These are phyloP conservation scores for Malacoctenus gilli DNA, from an alignment of 2,797 vertebrate species.

Conservation along the genomic window DNA sequence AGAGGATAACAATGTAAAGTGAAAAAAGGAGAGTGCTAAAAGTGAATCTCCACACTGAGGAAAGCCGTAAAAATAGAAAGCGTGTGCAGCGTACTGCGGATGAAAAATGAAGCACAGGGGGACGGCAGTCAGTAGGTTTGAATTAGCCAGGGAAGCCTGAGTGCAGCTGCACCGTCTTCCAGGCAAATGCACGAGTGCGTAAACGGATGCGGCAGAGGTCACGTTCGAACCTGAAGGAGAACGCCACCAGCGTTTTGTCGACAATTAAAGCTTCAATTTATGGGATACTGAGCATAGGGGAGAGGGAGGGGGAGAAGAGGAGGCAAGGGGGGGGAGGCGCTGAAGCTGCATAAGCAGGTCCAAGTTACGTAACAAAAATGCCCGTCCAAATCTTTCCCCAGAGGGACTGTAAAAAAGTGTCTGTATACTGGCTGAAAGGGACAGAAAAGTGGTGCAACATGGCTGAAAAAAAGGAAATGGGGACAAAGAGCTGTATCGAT, in stretches of 20 bases:
- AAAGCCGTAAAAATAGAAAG: slow-evolving; percentile 45
- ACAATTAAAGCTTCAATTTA: slow-evolving; percentile 37
- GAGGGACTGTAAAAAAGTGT: slow-evolving; percentile 45
- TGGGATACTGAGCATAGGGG: neutral
- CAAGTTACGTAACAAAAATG: slow-evolving; percentile 48
- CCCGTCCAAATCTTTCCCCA: slow-evolving; percentile 46
- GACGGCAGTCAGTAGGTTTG: slow-evolving; percentile 3
- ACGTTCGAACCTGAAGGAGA: slow-evolving; percentile 22
- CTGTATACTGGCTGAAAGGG: slow-evolving; percentile 25
- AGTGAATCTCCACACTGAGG: slow-evolving; percentile 39
- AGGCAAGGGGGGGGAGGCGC: slow-evolving; percentile 1
- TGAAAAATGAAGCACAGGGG: slow-evolving; percentile 1
- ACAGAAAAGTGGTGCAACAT: slow-evolving; percentile 15
- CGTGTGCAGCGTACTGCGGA: slow-evolving; percentile 1
- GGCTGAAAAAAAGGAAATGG: too few species aligned
- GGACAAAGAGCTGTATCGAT: too few species aligned
- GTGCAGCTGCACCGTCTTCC: slow-evolving; percentile 13
- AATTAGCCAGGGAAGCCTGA: slow-evolving; percentile 8
- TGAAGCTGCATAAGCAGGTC: slow-evolving; percentile 30
- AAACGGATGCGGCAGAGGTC: slow-evolving; percentile 24
- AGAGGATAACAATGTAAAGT: slow-evolving; percentile 41
- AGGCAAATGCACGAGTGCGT: slow-evolving; percentile 18
- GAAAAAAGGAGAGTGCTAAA: slow-evolving; percentile 33
- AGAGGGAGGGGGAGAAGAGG: neutral
- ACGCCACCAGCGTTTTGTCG: slow-evolving; percentile 28